Base-by-base conservation (phyloP, 2,113 vertebrate species). In the Deroptyus accipitrinus region DNA sequence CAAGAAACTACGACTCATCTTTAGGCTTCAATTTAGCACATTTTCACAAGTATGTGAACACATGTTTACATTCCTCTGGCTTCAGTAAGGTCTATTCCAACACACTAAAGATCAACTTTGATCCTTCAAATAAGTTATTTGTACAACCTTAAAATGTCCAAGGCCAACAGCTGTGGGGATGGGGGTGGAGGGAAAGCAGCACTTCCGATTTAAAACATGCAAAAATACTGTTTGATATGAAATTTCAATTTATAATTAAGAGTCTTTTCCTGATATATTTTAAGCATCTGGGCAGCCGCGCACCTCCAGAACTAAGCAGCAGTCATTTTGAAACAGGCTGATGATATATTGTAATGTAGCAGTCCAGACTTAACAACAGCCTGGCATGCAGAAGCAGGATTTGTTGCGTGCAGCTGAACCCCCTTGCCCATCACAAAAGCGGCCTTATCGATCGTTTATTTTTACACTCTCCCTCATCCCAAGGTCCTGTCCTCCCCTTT, bases 131-230 rank as follows among this genome's bases (percentile, higher is more conserved):
- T 18, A 59, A 42, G 44, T 57, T 87, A 62, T 51, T n/a, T 75
- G 19, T 15, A 37, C 35, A 68, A 7, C 17, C 80, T 67, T 48
- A 52, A 66, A 52, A 70, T 16, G n/a, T 41, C 17, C 33, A n/a
- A 68, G 3, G 1, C 13, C 13, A 77, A 10, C 28, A 59, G 11
- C 27, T 9, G 3, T 19, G 2, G 6, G 12, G 4, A 30, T 51
- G 12, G 6, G 4, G 2, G 4, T 64, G 62, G 30, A 14, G 9
- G 18, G 7, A 13, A 8, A 4, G 7, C 13, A 7, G 4, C 9
- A 44, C 5, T 48, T 59, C 19, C 31, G 19, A 24, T 27, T 82
- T 64, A 80, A 86, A 64, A 4, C 5, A 17, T 2, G 41, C 4
- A 62, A 48, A 85, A 69, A 9, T 0, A 31, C 14, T 2, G 7